Percentiles rank a stretch among this genome's conserved stretches.
phyloP scores from a whole-genome alignment of 2,113 vertebrate species.

The Chionodraco myersi region DNA sequence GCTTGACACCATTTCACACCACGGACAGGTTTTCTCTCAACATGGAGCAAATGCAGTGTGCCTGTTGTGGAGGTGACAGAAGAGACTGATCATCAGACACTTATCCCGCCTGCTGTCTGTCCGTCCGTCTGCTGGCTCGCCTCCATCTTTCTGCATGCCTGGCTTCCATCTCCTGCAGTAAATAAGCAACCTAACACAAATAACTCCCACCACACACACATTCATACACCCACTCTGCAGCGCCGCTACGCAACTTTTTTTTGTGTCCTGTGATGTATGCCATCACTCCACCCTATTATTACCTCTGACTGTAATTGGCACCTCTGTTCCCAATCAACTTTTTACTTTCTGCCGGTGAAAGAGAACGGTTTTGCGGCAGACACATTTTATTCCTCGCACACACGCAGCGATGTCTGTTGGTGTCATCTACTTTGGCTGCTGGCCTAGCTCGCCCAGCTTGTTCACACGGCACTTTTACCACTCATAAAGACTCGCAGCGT shows the following conservation, averaged over 20 bases:
- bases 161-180: conserved; percentile 45
- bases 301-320: conserved; percentile 77
- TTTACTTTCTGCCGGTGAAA: conserved; percentile 71
- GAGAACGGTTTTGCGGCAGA: conserved; percentile 68
- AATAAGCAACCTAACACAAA: conserved; percentile 64
- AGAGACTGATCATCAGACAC: conserved; percentile 38
- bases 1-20: conserved; percentile 38
- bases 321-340: conserved; percentile 76
- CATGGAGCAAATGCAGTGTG: conserved; percentile 30
- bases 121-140: conserved; percentile 36
- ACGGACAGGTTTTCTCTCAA: background rate
- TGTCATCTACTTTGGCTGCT: conserved; percentile 57
- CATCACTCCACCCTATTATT: conserved; percentile 73
- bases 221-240: conserved; percentile 9
- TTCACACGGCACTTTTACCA: conserved; percentile 63
- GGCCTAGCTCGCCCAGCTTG: conserved; percentile 61
- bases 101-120: conserved; percentile 32
- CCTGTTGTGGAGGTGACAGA: conserved; percentile 36
- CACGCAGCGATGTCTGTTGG: conserved; percentile 51
- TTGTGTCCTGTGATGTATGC: conserved; percentile 60
- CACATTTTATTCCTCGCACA: conserved; percentile 59
- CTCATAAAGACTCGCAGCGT: conserved; percentile 26
- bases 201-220: conserved; percentile 19
- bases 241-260: conserved; percentile 38
- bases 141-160: conserved; percentile 44